Conservation (phyloP, 2,797 vertebrate genomes). For the Bryconaethiops microstoma region DNA sequence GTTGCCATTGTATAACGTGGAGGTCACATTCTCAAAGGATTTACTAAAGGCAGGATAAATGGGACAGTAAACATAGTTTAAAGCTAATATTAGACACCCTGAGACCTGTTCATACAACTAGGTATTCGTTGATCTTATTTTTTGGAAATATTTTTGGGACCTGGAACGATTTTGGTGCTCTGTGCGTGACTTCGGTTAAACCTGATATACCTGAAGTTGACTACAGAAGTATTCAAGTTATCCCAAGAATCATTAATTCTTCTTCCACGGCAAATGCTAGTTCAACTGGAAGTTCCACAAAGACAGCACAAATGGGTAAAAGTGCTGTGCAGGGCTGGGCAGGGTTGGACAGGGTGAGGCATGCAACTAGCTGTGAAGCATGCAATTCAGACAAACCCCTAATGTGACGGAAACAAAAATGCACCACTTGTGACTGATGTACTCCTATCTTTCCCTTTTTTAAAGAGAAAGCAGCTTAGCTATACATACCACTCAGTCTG, state of each 20-base stretch:
- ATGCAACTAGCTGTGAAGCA: constrained; percentile 69
- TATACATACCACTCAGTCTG: constrained; percentile 47
- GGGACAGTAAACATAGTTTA: too few relatives aligned
- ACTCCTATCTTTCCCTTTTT: constrained; percentile 20
- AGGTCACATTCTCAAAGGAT: too few relatives aligned
- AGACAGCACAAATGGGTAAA: neutral
- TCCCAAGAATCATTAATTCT: neutral
- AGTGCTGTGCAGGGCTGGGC: neutral
- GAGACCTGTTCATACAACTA: neutral
- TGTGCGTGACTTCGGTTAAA: neutral
- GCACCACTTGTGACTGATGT: constrained; percentile 33
- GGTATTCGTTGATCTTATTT: neutral
- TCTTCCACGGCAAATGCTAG: neutral
- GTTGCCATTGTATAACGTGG: too few relatives aligned
- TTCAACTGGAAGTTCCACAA: constrained; percentile 11
- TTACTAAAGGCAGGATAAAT: too few relatives aligned
- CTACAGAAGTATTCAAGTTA: neutral
- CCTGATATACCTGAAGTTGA: constrained; percentile 2
- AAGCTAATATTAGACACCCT: neutral
- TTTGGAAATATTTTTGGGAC: neutral
- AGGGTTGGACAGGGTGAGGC: constrained; percentile 59
- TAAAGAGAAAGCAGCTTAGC: neutral
- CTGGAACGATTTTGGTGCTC: neutral
- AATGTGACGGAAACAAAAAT: constrained; percentile 15
- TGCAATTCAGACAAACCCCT: constrained; percentile 52